Percentiles rank a stretch among this genome's conserved stretches.
phyloP scores from a whole-genome alignment of 2,113 vertebrate species.

The Lanius ludovicianus region DNA sequence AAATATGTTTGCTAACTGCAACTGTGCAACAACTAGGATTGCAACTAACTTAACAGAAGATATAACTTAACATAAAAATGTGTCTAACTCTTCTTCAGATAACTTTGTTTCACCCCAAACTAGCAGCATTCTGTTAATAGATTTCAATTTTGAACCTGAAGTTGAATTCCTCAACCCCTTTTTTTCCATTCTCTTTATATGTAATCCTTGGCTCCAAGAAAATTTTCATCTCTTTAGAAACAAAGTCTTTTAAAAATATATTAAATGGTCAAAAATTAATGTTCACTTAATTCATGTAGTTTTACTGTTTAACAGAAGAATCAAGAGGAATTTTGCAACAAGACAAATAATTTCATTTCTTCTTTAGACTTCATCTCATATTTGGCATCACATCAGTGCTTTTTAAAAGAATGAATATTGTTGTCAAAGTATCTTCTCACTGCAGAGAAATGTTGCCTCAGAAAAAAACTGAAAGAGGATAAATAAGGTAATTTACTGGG shows the following conservation, averaged over 20 bases:
- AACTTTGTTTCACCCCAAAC: not conserved
- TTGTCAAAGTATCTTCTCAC: not conserved
- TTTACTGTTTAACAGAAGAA: not conserved
- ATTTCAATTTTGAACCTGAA: not conserved
- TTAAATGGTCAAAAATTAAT: not conserved
- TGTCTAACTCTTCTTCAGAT: not conserved
- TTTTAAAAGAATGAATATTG: not conserved
- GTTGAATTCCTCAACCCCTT: not conserved
- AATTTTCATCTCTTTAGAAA: not conserved
- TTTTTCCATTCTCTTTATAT: not conserved
- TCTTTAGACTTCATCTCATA: conserved; percentile 1
- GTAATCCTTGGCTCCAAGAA: not conserved
- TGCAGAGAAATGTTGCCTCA: conserved; percentile 25
- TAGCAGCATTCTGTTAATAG: not conserved
- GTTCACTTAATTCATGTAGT: not conserved
- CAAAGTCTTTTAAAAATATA: not conserved
- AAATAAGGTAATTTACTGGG: not conserved
- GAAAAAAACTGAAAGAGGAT: not conserved
- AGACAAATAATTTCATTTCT: not conserved
- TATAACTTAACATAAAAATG: not conserved
- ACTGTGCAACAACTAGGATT: not conserved
- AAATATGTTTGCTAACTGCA: not conserved
- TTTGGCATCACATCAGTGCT: conserved; percentile 23
- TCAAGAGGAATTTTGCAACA: not conserved
- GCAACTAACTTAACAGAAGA: not conserved